phyloP scores from a whole-genome alignment of 2,888 invertebrate genomes.

The Margaritifera margaritifera region DNA sequence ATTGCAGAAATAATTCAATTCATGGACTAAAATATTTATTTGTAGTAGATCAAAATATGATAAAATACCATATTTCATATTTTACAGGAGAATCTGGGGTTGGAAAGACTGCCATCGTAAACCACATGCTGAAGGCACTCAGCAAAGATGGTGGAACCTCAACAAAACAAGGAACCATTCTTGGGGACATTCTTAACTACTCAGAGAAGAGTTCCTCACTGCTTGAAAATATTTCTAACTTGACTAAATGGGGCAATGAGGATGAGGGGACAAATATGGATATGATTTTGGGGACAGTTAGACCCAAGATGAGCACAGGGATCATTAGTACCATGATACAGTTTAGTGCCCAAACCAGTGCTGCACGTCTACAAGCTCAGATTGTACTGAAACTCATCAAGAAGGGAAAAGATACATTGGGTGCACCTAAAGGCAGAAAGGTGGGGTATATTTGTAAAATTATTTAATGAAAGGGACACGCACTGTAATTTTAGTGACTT shows the following conservation, averaged over 20 bases:
- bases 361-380: conserved; percentile 66
- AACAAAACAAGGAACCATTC: conserved; percentile 62
- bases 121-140: conserved; percentile 64
- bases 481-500: neutral
- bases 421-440: conserved; percentile 70
- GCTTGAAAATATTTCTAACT: conserved; percentile 66
- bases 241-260: conserved; percentile 63
- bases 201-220: conserved; percentile 67
- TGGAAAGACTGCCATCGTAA: conserved; percentile 71
- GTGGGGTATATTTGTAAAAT: conserved; percentile 28
- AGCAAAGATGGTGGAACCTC: conserved; percentile 65
- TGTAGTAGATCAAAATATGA: neutral
- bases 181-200: conserved; percentile 69
- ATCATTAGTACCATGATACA: conserved; percentile 67
- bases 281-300: conserved; percentile 49
- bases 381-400: conserved; percentile 70
- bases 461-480: neutral
- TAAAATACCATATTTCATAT: neutral
- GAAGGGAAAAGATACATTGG: conserved; percentile 69
- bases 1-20: neutral
- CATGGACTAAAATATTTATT: neutral
- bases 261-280: conserved; percentile 52
- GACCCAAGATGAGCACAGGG: conserved; percentile 43
- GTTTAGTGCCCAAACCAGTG: conserved; percentile 72
- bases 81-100: conserved; percentile 70